These are phyloP conservation scores for Microctenopoma steveboyesi DNA, from an alignment of 2,797 vertebrate genomes.

Conservation along the genomic window DNA sequence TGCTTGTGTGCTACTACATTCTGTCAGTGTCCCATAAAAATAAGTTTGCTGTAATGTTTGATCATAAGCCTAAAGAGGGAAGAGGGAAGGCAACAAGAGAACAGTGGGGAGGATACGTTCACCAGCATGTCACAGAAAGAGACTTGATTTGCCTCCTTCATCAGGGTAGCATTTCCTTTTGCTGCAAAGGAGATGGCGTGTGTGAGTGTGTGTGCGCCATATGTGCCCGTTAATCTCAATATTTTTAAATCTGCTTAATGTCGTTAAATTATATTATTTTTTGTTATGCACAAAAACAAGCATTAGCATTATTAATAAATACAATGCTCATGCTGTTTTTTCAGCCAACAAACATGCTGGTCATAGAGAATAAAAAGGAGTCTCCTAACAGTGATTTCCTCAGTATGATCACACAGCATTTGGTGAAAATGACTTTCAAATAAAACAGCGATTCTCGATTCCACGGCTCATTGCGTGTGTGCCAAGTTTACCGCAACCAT, in stretches of 20 bases:
- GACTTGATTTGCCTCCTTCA: neutral
- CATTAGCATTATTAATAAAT: neutral
- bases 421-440: constrained; percentile 25
- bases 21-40: constrained; percentile 38
- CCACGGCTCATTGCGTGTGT: neutral
- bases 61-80: constrained; percentile 21
- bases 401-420: neutral
- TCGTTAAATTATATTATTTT: no score
- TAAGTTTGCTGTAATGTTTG: constrained; percentile 35
- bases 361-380: no score
- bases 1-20: constrained; percentile 22
- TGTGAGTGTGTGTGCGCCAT: neutral
- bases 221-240: constrained; percentile 7
- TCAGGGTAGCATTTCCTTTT: constrained; percentile 39
- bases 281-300: neutral
- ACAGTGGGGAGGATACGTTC: constrained; percentile 6
- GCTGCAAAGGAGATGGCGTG: constrained; percentile 21
- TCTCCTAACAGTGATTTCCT: neutral
- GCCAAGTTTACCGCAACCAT: neutral
- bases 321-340: no score
- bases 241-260: constrained; percentile 2
- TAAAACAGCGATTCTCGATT: constrained; percentile 1
- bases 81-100: constrained; percentile 19
- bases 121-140: constrained; percentile 22
- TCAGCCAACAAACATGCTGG: no score